These are phyloP conservation scores for Bostrychus sinensis DNA, from an alignment of 2,113 vertebrate genomes.

Conservation along the genomic window DNA sequence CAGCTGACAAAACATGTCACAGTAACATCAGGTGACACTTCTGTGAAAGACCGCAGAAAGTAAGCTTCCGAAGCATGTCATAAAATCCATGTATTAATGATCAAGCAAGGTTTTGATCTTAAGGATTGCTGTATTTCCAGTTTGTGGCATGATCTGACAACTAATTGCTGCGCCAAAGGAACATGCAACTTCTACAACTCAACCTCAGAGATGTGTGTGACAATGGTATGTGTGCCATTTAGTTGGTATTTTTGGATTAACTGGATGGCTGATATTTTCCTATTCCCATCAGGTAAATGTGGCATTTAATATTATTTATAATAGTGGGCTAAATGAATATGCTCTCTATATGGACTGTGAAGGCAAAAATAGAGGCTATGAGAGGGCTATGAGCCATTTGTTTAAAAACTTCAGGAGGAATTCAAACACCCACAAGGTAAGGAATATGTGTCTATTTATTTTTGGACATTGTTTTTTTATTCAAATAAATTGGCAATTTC, in stretches of 20 bases:
- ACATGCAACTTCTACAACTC: constrained; percentile 77
- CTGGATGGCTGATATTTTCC: background rate
- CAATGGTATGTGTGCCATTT: constrained; percentile 36
- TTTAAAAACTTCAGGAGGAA: constrained; percentile 67
- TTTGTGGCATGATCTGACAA: constrained; percentile 78
- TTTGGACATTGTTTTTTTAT: background rate
- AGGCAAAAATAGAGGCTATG: constrained; percentile 61
- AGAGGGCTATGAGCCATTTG: constrained; percentile 71
- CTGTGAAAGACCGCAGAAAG: no score
- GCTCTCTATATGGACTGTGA: constrained; percentile 80
- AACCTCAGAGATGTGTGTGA: constrained; percentile 53
- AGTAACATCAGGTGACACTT: no score
- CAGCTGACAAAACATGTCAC: no score
- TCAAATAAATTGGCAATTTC: background rate
- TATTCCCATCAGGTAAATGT: constrained; percentile 52
- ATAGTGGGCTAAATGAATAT: constrained; percentile 77
- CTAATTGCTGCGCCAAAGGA: constrained; percentile 73
- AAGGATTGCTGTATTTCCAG: constrained; percentile 53
- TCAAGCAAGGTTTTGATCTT: no score
- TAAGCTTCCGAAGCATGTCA: no score
- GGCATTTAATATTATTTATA: constrained; percentile 72
- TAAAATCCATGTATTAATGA: no score
- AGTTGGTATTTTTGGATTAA: background rate
- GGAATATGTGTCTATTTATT: background rate
- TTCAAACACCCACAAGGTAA: constrained; percentile 41